Evolutionary conservation across 2,888 invertebrate genomes (phyloP).

Genomic region (Oscheius onirici): DNA sequence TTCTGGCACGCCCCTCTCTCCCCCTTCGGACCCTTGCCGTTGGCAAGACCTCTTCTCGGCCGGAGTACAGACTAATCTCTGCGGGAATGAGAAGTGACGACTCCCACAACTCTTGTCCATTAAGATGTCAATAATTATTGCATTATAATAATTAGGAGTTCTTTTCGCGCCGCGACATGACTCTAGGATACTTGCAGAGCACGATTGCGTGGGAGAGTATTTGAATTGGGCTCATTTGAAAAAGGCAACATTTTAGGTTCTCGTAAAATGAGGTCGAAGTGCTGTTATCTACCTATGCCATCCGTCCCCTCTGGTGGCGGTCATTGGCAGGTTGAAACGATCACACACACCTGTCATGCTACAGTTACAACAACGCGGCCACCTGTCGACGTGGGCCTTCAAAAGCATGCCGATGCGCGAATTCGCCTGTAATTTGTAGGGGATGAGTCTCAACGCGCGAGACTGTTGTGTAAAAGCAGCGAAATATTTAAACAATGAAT

Average conservation of each 20-base stretch:
- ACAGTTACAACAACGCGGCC: slow-evolving; percentile 33
- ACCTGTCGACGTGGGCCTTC: slow-evolving; percentile 28
- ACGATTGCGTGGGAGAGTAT: not conserved
- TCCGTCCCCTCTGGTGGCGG: slow-evolving; percentile 17
- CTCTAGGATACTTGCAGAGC: not conserved
- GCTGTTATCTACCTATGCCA: slow-evolving; percentile 22
- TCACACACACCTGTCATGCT: slow-evolving; percentile 34
- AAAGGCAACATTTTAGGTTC: slow-evolving; percentile 12
- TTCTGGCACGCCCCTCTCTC: no score
- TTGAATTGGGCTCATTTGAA: not conserved
- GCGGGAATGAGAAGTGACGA: slow-evolving; percentile 15
- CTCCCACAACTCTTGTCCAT: slow-evolving; percentile 8
- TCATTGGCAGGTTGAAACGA: slow-evolving; percentile 32
- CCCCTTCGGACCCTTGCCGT: not conserved
- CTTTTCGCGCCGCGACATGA: not conserved
- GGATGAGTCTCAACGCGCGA: no score
- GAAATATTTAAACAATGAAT: not conserved
- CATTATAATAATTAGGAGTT: slow-evolving; percentile 1
- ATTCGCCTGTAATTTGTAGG: slow-evolving; percentile 28
- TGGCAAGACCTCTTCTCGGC: not conserved
- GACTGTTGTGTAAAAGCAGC: no score
- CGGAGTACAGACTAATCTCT: slow-evolving; percentile 5
- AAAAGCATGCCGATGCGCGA: slow-evolving; percentile 32
- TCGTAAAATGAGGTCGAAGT: slow-evolving; percentile 30
- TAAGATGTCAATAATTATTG: slow-evolving; percentile 10